Conservation (phyloP, 2,797 vertebrate species). For the Orientallactaga sibirica region DNA sequence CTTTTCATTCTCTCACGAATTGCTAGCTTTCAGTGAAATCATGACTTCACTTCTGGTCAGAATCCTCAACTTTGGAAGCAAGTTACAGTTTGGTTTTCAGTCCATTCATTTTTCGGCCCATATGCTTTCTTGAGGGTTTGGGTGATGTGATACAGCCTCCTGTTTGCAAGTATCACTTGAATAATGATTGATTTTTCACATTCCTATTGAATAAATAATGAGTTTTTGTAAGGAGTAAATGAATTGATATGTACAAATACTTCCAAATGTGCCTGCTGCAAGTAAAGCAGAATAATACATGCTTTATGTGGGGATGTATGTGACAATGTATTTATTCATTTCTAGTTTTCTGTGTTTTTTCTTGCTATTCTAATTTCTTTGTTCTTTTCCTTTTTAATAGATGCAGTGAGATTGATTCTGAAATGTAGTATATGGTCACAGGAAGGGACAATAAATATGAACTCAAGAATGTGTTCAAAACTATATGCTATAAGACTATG, state of each 20-base stretch:
- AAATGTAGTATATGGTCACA: background rate
- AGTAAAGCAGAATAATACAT: background rate
- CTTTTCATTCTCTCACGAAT: background rate
- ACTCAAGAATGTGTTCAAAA: background rate
- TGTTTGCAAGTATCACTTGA: constrained; percentile 12
- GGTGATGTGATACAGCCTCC: background rate
- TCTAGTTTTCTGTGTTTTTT: background rate
- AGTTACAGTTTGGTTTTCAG: background rate
- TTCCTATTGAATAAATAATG: background rate
- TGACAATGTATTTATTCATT: background rate
- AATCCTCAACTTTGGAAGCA: background rate
- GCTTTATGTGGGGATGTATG: no score
- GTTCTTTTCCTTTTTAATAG: background rate
- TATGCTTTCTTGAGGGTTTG: background rate
- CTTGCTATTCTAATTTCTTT: background rate
- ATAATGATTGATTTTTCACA: background rate
- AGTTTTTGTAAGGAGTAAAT: background rate
- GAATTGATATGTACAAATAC: background rate
- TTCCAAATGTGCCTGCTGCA: background rate
- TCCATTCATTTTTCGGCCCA: background rate
- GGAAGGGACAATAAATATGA: background rate
- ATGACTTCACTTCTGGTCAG: background rate
- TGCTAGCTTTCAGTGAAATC: background rate
- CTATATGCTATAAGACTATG: background rate
- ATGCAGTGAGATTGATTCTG: background rate